Base-by-base conservation (phyloP, 2,113 vertebrate species). In the Antechinus flavipes region DNA sequence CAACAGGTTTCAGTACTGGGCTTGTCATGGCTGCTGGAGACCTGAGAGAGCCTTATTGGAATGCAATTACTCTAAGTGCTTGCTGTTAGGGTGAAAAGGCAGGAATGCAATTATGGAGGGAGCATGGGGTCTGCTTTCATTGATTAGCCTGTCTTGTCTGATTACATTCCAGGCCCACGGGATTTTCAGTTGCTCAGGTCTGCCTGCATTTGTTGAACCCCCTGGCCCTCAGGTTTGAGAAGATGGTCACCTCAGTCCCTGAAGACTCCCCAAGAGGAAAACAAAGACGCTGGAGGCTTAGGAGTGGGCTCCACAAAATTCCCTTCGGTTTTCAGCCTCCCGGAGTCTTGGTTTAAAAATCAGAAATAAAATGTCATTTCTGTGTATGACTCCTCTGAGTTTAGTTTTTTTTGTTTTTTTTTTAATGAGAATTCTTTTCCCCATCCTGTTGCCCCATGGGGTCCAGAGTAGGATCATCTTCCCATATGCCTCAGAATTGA, bases 91-190 rank as follows among this genome's bases (percentile, higher is more conserved):
- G 96, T 96, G 94, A 96, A 98, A 61, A 94, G 94, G 91, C 91
- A 97, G 98, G 97, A 97, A 98, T 98, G 97, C 92, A 98, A 97
- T 98, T 98, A 98, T 94, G 91, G 96, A 96, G 96, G 94, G 95
- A 98, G 97, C 96, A 97, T 94, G 97, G 95, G 49, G 96, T 61
- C 94, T 94, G 96, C 95, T 98, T 98, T 97, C 98, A 98, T 98
- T 98, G 98, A 99, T 99, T 98, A 98, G 97, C 97, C 97, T 98
- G 98, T 98, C 98, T 95, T 95, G 91, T 98, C 97, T 97, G 96
- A 98, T 98, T 98, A 98, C 97, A 96, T 97, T 98, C 97, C 97
- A 98, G 90, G 93, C 97, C 91, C 97, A 94, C 58, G 52, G 94
- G 94, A 98, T 97, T 98, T 98, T 94, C 55, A 92, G 58, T 93